Evolutionary conservation across 23 tunicate species (phyloP), one percentile per base, ranked within the genome.

Genomic region (Styela plicata): DNA sequence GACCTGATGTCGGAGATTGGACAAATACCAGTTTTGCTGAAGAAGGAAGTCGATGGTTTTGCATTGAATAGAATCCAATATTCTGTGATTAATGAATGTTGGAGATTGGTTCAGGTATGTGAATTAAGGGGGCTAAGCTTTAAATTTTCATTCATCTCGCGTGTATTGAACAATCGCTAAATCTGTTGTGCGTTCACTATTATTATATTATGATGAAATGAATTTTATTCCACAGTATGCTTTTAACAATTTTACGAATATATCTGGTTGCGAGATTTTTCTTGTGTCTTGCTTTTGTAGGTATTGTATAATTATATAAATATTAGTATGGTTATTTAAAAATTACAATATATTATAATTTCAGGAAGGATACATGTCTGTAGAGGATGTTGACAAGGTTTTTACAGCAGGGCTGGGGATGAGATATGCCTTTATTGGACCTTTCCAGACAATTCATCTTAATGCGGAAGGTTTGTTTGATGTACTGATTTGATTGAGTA

Each of bases 361-460:
- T 23, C 73, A 88, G 94, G 89, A 83, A 64, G 99, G 99, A 13
- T 31, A 91, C 3, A 89, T 94, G 96, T 69, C 95, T 17, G 84
- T 84, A 13, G 91, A 89, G 29, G 99, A 89, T 94, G 99, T 94
- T 24, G 99, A 94, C 63, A 96, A 92, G 35, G 74, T 86, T 17
- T 77, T 96, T 67, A 96, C 96, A 3, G 74, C 31, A 78, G 91
- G 91, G 21, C 44, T 94, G 21, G 94, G 94, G 74, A 88, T 89
- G 94, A 69, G 99, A 69, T 96, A 96, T 85, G 99, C 99, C 0
- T 90, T 91, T 52, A 96, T 96, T 44, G 99, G 99, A 57, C 99
- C 99, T 10, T 96, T 91, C 66, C 89, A 96, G 80, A 96, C 99
- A 20, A 85, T 86, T 53, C 99, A 96, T 85, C 78, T 96, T 3